phyloP scores from a whole-genome alignment of 2,888 invertebrate genomes.

The Allygus modestus region DNA sequence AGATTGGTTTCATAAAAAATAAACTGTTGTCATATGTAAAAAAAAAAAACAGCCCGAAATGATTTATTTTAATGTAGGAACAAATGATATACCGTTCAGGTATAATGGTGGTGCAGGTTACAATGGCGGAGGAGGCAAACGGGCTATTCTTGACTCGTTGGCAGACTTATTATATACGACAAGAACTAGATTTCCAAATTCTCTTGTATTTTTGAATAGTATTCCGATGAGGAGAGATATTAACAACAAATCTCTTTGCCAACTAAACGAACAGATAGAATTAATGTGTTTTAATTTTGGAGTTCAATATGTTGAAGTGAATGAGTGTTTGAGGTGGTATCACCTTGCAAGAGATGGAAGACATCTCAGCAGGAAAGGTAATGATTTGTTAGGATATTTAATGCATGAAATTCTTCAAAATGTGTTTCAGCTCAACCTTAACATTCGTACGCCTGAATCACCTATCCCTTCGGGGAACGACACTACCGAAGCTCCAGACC shows the following conservation, averaged over 20 bases:
- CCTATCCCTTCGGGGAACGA: too few species aligned
- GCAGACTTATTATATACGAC: conserved; percentile 1
- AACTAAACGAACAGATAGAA: conserved; percentile 4
- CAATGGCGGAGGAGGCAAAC: conserved; percentile 2
- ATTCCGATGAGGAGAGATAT: background rate
- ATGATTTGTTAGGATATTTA: background rate
- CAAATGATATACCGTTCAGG: background rate
- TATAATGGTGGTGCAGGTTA: conserved; percentile 23
- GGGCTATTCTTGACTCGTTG: background rate
- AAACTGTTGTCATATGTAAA: conserved; percentile 7
- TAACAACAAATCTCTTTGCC: background rate
- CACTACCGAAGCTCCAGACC: too few species aligned
- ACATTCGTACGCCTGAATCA: too few species aligned
- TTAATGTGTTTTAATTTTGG: conserved; percentile 2
- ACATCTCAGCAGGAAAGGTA: background rate
- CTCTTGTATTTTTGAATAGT: background rate
- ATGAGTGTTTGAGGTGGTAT: background rate
- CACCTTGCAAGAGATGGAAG: conserved; percentile 2
- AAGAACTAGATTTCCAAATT: conserved; percentile 1
- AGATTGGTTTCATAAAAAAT: background rate
- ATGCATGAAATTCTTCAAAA: background rate
- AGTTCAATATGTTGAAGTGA: background rate
- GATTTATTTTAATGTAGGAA: conserved; percentile 17
- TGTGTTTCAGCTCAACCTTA: background rate
- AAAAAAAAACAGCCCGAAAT: background rate